Conservation (phyloP, 2,113 vertebrate species). For the Seriola aureovittata region DNA sequence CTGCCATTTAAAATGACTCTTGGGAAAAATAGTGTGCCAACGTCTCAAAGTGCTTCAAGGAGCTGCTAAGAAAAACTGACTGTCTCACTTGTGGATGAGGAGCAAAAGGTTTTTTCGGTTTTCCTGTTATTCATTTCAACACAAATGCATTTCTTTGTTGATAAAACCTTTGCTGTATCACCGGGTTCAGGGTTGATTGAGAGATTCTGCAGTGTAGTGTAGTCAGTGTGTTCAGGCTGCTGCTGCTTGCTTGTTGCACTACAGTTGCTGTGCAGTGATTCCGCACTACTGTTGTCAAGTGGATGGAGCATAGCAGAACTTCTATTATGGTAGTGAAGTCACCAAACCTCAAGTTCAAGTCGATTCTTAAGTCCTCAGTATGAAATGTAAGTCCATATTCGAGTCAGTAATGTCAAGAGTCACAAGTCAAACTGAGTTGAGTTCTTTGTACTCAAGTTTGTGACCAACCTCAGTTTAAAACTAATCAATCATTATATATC, state of each 20-base stretch:
- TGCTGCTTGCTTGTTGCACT: not conserved
- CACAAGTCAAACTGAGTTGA: not conserved
- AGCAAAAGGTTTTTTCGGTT: not conserved
- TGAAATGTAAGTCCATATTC: not conserved
- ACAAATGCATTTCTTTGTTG: not conserved
- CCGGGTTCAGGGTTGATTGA: constrained; percentile 12
- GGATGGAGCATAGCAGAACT: not conserved
- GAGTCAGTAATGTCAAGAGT: not conserved
- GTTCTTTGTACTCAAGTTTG: not conserved
- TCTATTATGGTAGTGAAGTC: not conserved
- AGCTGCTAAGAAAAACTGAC: not conserved
- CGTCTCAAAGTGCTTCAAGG: not conserved
- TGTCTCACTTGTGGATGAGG: not conserved
- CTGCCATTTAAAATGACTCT: constrained; percentile 16
- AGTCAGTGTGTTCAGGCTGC: not conserved
- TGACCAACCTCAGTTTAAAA: constrained; percentile 2
- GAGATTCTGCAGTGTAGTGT: not conserved
- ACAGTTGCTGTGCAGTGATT: not conserved
- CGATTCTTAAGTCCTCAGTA: not conserved
- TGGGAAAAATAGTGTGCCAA: not conserved
- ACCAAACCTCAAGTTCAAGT: constrained; percentile 2
- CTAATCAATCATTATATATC: not conserved
- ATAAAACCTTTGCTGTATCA: not conserved
- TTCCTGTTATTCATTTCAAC: not conserved
- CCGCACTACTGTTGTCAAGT: not conserved